Conservation (phyloP, 2,797 vertebrate genomes). For the Acanthurus lineatus region DNA sequence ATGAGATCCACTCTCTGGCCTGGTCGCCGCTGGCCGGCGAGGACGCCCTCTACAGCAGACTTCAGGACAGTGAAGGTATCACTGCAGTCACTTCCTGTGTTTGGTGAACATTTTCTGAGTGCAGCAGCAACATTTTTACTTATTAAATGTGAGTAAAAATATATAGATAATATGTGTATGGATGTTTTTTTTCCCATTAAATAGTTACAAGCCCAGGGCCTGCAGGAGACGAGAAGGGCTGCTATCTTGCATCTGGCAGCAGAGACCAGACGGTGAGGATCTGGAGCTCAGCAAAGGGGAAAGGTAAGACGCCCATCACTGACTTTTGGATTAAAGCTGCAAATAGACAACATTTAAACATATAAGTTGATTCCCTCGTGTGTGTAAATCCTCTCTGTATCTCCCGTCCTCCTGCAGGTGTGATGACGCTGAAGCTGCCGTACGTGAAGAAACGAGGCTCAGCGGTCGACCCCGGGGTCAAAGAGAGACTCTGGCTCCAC, state of each 20-base stretch:
- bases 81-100: accelerated
- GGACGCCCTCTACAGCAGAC: conserved; percentile 63
- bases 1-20: conserved; percentile 95
- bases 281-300: conserved; percentile 92
- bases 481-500: conserved; percentile 94
- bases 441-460: conserved; percentile 92
- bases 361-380: background rate
- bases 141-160: background rate
- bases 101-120: background rate
- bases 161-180: background rate
- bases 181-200: conserved; percentile 8
- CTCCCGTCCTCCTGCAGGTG: conserved; percentile 71
- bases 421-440: conserved; percentile 93
- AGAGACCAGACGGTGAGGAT: conserved; percentile 95
- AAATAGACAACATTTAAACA: background rate
- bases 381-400: background rate
- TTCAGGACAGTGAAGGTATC: conserved; percentile 86
- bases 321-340: background rate
- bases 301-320: conserved; percentile 82
- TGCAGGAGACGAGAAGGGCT: conserved; percentile 81
- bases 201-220: conserved; percentile 69
- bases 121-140: background rate
- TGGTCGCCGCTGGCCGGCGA: conserved; percentile 91
- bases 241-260: conserved; percentile 94
- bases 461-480: conserved; percentile 87